Base-by-base conservation (phyloP, 2,888 invertebrate genomes). In the Gymnosoma rotundatum region DNA sequence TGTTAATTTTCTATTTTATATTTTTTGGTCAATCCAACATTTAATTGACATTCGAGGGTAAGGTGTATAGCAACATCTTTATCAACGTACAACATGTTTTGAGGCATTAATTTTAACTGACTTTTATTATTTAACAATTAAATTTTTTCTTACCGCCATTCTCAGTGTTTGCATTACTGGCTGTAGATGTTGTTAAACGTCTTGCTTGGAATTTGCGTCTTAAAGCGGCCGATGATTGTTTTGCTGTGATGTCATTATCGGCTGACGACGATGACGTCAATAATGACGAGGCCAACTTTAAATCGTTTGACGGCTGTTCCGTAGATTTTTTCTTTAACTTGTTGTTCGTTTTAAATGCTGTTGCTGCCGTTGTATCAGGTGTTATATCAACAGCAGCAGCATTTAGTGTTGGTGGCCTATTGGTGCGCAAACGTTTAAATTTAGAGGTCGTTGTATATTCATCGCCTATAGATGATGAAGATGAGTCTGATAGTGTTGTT, bases 191-290 rank as follows among this genome's bases (percentile, higher is more conserved):
- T 76, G 90, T 89, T 66, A 89, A 84, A 12, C 91, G 90, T 61
- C 90, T 88, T 52, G 89, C 87, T 75, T 90, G 90, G 75, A 89
- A 91, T 78, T 91, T 90, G 4, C 89, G 88, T 18, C 90, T 88
- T 66, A 89, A 83, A 32, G 88, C 88, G 18, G 83, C 58, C 21
- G 87, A 66, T 12, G 87, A 64, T 75, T 86, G 75, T 16, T 58
- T 70, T 63, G 81, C 52, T 69, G 75, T 72, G 63, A 78, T 78
- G 67, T 79, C 78, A 83, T 73, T 78, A 64, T 73, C 72, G 9
- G 42, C 56, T 0, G 76, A 36, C 14, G 84, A 64, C 54, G 67
- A 32, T 78, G 82, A 50, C 79, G 83, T 50, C 67, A 79, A 20
- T 63, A 70, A 60, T 45, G 66, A 58, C 78, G 84, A 67, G 58